A percentile compares a stretch with the other conserved stretches of the same genome.
Evolutionary conservation across 2,888 invertebrate genomes (phyloP).

Genomic region (Melanostoma scalare): DNA sequence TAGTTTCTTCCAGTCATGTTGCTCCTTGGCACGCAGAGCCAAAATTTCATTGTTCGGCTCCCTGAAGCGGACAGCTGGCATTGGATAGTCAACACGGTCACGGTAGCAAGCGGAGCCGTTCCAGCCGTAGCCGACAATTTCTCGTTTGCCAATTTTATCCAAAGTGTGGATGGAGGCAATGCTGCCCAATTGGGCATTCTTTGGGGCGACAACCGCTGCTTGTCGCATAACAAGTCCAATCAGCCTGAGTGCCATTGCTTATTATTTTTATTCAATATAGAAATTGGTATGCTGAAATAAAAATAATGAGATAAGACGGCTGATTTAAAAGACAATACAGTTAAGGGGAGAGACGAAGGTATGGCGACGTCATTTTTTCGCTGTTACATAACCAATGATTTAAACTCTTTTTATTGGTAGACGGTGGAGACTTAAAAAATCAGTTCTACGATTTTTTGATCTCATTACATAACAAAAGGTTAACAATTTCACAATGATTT

Average conservation of each 20-base stretch:
- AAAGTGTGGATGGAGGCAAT: slow-evolving; percentile 79
- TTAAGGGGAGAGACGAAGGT: neutral
- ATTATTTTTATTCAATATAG: slow-evolving; percentile 41
- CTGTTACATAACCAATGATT: slow-evolving; percentile 67
- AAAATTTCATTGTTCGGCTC: slow-evolving; percentile 89
- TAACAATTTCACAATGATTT: slow-evolving; percentile 31
- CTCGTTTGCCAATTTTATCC: slow-evolving; percentile 89
- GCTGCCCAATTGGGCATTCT: slow-evolving; percentile 77
- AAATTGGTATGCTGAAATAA: slow-evolving; percentile 45
- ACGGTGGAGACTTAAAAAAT: neutral
- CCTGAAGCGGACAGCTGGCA: slow-evolving; percentile 93
- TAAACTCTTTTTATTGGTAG: neutral
- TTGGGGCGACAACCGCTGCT: slow-evolving; percentile 76
- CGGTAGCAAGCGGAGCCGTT: slow-evolving; percentile 91
- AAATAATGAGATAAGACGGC: slow-evolving; percentile 1
- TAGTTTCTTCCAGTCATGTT: slow-evolving; percentile 97
- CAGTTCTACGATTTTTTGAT: neutral
- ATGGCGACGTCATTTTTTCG: slow-evolving; percentile 49
- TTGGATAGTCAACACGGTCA: slow-evolving; percentile 92
- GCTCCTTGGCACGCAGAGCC: slow-evolving; percentile 94
- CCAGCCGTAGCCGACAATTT: slow-evolving; percentile 94
- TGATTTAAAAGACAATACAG: slow-evolving; percentile 7
- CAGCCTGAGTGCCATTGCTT: slow-evolving; percentile 79
- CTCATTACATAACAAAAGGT: slow-evolving; percentile 31
- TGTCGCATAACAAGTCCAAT: slow-evolving; percentile 78